Percentiles rank a stretch among this genome's conserved stretches.
These are phyloP conservation scores for Acanthiza pusilla DNA, from an alignment of 2,797 vertebrate genomes.

Conservation along the genomic window DNA sequence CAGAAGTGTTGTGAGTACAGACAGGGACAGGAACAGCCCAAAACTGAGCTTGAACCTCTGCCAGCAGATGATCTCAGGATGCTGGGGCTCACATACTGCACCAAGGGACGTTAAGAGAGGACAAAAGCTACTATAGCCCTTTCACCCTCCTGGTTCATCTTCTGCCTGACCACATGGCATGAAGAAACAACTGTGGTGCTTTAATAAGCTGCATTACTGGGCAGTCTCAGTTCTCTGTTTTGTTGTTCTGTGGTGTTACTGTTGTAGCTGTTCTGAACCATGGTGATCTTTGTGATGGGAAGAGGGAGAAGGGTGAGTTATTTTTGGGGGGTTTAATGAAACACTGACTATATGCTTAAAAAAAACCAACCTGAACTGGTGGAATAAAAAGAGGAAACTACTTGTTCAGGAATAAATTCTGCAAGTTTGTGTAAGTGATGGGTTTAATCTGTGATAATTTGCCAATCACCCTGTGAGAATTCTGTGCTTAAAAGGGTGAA, in stretches of 20 bases:
- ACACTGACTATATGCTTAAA: neutral
- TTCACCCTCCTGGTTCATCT: neutral
- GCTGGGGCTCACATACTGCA: neutral
- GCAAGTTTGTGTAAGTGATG: neutral
- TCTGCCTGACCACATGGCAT: neutral
- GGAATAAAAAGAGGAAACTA: neutral
- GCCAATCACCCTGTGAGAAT: neutral
- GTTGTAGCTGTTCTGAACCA: neutral
- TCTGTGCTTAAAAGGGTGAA: neutral
- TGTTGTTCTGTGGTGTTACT: neutral
- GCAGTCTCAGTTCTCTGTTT: neutral
- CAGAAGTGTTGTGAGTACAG: neutral
- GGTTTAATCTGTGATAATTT: slow-evolving; percentile 3
- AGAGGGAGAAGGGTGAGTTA: neutral
- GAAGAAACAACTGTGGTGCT: neutral
- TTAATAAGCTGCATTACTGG: neutral
- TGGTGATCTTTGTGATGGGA: neutral
- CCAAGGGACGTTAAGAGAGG: neutral
- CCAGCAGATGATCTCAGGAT: neutral
- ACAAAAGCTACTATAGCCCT: neutral
- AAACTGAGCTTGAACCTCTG: neutral
- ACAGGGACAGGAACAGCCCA: neutral
- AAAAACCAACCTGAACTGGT: neutral
- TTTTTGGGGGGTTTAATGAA: neutral
- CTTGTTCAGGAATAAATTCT: neutral